These are phyloP conservation scores for Stegophylla sp. DNA, from an alignment of 2,888 invertebrate species.

Conservation along the genomic window DNA sequence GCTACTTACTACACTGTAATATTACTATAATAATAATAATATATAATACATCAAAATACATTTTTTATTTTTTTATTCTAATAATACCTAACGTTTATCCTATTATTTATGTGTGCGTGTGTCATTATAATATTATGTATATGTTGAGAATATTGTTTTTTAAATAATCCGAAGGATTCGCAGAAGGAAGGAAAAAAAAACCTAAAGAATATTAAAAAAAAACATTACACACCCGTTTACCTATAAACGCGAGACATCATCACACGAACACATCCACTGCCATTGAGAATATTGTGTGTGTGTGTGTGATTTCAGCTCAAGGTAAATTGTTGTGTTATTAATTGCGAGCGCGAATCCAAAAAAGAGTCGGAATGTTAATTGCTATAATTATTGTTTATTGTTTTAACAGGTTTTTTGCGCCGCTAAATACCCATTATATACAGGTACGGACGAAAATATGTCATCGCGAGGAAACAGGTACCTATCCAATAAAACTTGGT, in stretches of 20 bases:
- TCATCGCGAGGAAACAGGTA: not conserved
- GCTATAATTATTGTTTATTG: not conserved
- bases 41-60: not conserved
- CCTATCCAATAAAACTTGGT: no score
- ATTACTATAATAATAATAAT: not conserved
- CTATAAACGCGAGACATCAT: no score
- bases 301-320: not conserved
- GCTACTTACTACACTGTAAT: not conserved
- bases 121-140: no score
- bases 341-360: not conserved
- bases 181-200: not conserved
- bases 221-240: not conserved
- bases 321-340: not conserved
- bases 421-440: not conserved
- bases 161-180: no score
- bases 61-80: no score
- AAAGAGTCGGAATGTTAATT: conserved; percentile 1
- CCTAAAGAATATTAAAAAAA: not conserved
- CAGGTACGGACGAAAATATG: not conserved
- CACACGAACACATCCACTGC: not conserved
- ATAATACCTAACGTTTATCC: no score
- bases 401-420: not conserved
- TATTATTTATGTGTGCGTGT: no score
- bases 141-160: no score
- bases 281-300: not conserved